A percentile compares a stretch with the other conserved stretches of the same genome.
Evolutionary conservation across 2,797 vertebrate species (phyloP).

Genomic region (Sebastolobus altivelis): DNA sequence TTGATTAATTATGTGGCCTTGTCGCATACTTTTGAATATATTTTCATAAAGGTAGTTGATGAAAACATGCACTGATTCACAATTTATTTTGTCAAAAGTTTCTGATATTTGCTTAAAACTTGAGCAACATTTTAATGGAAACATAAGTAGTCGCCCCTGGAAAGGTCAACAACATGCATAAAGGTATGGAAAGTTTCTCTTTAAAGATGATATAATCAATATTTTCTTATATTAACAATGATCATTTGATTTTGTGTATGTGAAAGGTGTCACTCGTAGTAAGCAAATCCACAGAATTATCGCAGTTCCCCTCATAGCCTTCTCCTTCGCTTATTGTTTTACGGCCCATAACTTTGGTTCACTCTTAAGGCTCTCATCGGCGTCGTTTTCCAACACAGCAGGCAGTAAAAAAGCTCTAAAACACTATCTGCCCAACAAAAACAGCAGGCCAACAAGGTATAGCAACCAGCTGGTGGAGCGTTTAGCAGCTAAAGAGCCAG

Average conservation of each 20-base stretch:
- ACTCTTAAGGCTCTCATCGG: background rate
- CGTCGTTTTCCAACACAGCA: background rate
- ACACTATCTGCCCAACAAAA: background rate
- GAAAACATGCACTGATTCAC: background rate
- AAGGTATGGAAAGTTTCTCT: background rate
- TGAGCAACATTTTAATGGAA: background rate
- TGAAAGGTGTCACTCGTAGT: background rate
- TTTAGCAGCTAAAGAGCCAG: background rate
- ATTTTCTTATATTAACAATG: background rate
- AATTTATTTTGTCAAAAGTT: background rate
- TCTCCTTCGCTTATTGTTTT: background rate
- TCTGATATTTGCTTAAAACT: background rate
- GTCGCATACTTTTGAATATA: slow-evolving; percentile 18
- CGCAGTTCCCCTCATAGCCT: too few species aligned
- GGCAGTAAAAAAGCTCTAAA: background rate
- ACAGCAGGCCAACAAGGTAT: background rate
- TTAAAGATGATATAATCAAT: background rate
- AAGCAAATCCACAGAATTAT: too few species aligned
- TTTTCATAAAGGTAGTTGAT: slow-evolving; percentile 11
- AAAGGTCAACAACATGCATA: background rate
- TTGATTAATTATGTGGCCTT: slow-evolving; percentile 19
- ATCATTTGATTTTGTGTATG: fast-evolving
- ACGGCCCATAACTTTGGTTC: background rate
- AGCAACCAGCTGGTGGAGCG: background rate
- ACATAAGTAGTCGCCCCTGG: background rate